phyloP scores from a whole-genome alignment of 2,113 vertebrate species.

The Saguinus midas region DNA sequence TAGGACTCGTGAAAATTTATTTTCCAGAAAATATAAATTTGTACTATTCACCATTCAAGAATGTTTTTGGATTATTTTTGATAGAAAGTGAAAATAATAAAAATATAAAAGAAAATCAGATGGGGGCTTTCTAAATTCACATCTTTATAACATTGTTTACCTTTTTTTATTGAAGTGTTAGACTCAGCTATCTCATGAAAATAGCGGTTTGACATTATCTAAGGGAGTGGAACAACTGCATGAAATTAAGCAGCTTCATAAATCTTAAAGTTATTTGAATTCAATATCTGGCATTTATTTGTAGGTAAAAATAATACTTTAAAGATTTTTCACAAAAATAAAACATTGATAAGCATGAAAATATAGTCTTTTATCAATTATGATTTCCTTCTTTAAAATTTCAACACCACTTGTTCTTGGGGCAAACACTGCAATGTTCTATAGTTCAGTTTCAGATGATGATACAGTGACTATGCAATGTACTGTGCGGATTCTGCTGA shows the following conservation, averaged over 20 bases:
- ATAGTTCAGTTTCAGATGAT: not conserved
- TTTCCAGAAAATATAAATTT: not conserved
- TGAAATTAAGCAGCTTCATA: not conserved
- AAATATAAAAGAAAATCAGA: not conserved
- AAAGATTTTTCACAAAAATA: not conserved
- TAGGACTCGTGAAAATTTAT: not conserved
- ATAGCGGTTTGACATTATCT: not conserved
- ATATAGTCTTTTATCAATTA: not conserved
- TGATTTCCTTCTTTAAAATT: not conserved
- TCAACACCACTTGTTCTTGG: rapidly evolving
- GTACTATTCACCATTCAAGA: not conserved
- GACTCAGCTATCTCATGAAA: not conserved
- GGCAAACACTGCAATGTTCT: no score
- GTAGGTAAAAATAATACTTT: not conserved
- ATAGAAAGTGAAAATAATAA: not conserved
- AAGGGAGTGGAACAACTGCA: not conserved
- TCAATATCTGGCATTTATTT: not conserved
- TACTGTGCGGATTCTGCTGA: not conserved
- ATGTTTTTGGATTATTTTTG: not conserved
- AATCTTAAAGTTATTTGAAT: not conserved
- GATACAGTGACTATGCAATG: rapidly evolving
- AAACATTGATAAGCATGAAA: not conserved
- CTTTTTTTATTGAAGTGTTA: not conserved
- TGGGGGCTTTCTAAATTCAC: not conserved
- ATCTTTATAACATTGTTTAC: not conserved